These are phyloP conservation scores for Meliscaeva auricollis DNA, from an alignment of 2,888 invertebrate genomes.

Conservation along the genomic window DNA sequence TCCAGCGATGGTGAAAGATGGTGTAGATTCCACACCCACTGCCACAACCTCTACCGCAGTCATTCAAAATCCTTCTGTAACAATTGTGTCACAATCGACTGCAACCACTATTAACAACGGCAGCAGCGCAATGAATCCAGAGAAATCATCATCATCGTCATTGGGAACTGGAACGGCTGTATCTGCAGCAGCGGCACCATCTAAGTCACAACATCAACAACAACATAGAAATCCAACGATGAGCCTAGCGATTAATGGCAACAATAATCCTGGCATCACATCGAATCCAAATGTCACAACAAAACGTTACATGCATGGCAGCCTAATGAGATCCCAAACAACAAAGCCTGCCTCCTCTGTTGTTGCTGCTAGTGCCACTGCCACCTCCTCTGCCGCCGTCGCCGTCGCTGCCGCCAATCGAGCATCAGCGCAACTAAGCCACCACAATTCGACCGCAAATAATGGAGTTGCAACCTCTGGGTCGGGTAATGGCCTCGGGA, in stretches of 20 bases:
- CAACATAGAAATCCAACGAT: constrained; percentile 63
- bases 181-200: constrained; percentile 21
- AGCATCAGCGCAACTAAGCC: constrained; percentile 57
- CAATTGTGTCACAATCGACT: constrained; percentile 67
- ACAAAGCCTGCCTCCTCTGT: constrained; percentile 67
- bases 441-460: constrained; percentile 75
- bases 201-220: constrained; percentile 58
- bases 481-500: constrained; percentile 65
- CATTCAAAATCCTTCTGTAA: constrained; percentile 66
- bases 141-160: constrained; percentile 54
- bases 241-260: constrained; percentile 73
- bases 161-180: constrained; percentile 27
- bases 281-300: constrained; percentile 77
- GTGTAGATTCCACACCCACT: constrained; percentile 24
- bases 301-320: constrained; percentile 82
- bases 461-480: constrained; percentile 73
- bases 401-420: constrained; percentile 62
- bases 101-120: constrained; percentile 53
- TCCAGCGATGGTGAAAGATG: constrained; percentile 68
- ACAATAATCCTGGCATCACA: constrained; percentile 74
- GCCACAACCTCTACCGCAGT: constrained; percentile 49
- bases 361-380: constrained; percentile 43
- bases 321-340: constrained; percentile 82
- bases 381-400: constrained; percentile 69
- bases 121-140: constrained; percentile 50